These are phyloP conservation scores for Chelonus formosanus DNA, from an alignment of 2,888 invertebrate genomes.

Conservation along the genomic window DNA sequence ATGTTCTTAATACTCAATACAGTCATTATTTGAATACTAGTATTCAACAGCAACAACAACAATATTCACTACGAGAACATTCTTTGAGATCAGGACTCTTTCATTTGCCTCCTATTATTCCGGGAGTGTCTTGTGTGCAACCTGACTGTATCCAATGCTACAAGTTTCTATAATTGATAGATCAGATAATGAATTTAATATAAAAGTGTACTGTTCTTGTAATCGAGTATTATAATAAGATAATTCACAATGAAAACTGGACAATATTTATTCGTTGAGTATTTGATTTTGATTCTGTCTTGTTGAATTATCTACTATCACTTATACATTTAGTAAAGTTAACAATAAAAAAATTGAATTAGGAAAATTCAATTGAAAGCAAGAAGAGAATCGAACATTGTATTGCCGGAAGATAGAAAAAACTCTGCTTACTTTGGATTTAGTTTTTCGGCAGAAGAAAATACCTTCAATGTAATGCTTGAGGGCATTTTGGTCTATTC, in stretches of 20 bases:
- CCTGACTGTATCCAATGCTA: constrained; percentile 61
- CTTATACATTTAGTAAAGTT: constrained; percentile 42
- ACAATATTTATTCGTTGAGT: neutral
- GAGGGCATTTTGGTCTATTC: constrained; percentile 27
- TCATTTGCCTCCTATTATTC: constrained; percentile 57
- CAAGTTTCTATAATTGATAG: constrained; percentile 49
- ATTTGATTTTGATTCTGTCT: neutral
- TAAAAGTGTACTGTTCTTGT: too few relatives aligned
- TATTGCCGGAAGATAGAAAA: constrained; percentile 35
- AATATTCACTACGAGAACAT: constrained; percentile 47
- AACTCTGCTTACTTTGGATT: constrained; percentile 50
- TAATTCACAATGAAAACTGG: too few relatives aligned
- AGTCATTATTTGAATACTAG: constrained; percentile 52
- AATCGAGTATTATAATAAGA: too few relatives aligned
- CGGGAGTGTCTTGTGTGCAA: constrained; percentile 58
- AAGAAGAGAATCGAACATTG: constrained; percentile 49
- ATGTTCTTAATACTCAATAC: constrained; percentile 52
- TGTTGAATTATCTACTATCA: neutral
- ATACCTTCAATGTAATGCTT: constrained; percentile 29
- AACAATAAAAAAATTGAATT: constrained; percentile 56
- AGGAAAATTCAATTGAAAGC: constrained; percentile 58
- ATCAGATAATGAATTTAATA: neutral
- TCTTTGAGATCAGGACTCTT: constrained; percentile 37
- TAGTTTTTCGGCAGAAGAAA: constrained; percentile 46
- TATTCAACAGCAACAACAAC: constrained; percentile 47